Conservation (phyloP, 2,888 invertebrate species). For the Nasonia oneida region DNA sequence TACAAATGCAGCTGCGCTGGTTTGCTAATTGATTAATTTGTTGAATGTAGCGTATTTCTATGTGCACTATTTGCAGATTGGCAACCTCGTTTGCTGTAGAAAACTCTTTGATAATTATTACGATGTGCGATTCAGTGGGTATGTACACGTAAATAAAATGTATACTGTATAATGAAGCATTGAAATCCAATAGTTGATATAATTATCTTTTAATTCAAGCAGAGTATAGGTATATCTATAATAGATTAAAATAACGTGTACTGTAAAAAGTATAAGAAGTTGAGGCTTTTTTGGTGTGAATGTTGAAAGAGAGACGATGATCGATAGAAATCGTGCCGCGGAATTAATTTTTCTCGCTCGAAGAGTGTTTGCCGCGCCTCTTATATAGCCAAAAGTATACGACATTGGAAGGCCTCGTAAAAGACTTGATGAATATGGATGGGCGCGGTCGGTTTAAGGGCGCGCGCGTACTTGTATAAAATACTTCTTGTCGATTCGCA, state of each 20-base stretch:
- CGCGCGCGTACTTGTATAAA: constrained; percentile 60
- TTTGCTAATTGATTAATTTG: neutral
- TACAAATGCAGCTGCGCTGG: neutral
- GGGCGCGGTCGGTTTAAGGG: constrained; percentile 53
- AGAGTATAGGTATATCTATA: neutral
- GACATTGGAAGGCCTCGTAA: constrained; percentile 56
- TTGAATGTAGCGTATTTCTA: neutral
- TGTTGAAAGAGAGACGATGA: constrained; percentile 25
- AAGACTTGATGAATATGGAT: constrained; percentile 68
- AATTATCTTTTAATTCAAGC: too few relatives aligned
- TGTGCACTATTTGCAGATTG: neutral
- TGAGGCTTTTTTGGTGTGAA: neutral
- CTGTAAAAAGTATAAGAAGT: neutral
- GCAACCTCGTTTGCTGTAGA: neutral
- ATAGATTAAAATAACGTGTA: neutral
- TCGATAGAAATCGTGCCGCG: constrained; percentile 64
- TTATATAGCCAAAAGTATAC: constrained; percentile 51
- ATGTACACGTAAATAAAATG: neutral
- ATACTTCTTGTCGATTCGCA: constrained; percentile 59
- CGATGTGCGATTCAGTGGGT: neutral
- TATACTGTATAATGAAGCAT: too few relatives aligned
- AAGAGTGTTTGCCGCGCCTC: constrained; percentile 58
- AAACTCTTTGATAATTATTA: neutral
- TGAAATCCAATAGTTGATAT: too few relatives aligned
- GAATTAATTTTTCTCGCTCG: constrained; percentile 66